Percentiles rank a stretch among this genome's conserved stretches.
These are phyloP conservation scores for Rhinichthys osculus DNA, from an alignment of 2,797 vertebrate genomes.

Conservation along the genomic window DNA sequence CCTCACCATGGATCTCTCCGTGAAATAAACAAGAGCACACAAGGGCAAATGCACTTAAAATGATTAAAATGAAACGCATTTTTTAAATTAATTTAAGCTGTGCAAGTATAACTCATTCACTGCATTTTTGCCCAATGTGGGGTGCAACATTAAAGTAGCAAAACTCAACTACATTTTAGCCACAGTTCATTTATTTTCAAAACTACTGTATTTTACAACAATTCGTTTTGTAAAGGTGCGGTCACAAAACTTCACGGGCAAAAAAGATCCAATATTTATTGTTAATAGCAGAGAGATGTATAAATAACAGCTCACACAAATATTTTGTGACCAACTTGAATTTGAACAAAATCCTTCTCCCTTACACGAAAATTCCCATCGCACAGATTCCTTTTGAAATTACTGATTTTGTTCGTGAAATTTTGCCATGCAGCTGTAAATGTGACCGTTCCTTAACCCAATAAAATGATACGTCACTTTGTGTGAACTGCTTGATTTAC, in stretches of 20 bases:
- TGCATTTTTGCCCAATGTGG: background rate
- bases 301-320: background rate
- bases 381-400: too few species aligned
- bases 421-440: too few species aligned
- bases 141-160: background rate
- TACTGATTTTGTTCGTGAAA: too few species aligned
- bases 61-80: slow-evolving; percentile 40
- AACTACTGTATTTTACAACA: background rate
- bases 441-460: too few species aligned
- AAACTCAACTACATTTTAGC: background rate
- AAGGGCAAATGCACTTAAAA: slow-evolving; percentile 57
- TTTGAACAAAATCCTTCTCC: background rate
- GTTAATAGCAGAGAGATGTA: background rate
- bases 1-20: slow-evolving; percentile 1
- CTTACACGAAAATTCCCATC: background rate
- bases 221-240: background rate
- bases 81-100: slow-evolving; percentile 49
- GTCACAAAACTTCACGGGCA: background rate
- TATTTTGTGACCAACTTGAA: background rate
- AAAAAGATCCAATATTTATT: too few species aligned
- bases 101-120: slow-evolving; percentile 3
- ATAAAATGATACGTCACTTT: too few species aligned
- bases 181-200: background rate
- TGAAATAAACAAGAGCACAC: slow-evolving; percentile 57
- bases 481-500: too few species aligned